These are phyloP conservation scores for Volucella zonaria DNA, from an alignment of 2,888 invertebrate genomes.

Conservation along the genomic window DNA sequence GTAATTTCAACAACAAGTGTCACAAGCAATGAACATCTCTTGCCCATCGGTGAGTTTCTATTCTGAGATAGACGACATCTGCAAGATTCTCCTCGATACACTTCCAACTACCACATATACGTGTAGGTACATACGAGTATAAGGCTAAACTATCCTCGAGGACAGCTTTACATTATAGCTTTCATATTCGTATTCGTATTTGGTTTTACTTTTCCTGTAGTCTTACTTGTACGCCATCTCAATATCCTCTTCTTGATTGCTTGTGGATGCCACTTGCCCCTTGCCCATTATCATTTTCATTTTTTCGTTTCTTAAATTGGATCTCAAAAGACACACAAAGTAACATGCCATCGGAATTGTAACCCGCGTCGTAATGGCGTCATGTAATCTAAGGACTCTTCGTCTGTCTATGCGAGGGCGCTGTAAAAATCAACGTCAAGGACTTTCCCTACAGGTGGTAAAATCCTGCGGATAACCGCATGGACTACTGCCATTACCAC, in stretches of 20 bases:
- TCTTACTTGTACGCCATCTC: neutral
- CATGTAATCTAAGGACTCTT: constrained; percentile 40
- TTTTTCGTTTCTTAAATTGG: constrained; percentile 6
- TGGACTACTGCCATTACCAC: constrained; percentile 1
- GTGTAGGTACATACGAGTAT: too few species aligned
- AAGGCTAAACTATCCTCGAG: constrained; percentile 3
- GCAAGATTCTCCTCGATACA: neutral
- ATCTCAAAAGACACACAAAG: neutral
- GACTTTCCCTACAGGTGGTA: constrained; percentile 33
- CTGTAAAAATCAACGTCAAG: too few species aligned
- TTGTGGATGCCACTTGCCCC: too few species aligned
- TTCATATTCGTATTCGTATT: neutral
- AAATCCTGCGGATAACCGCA: constrained; percentile 23
- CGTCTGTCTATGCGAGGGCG: neutral
- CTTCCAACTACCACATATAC: neutral
- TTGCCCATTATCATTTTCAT: constrained; percentile 7
- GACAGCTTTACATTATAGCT: constrained; percentile 31
- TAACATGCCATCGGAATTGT: constrained; percentile 20
- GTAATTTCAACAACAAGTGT: constrained; percentile 47
- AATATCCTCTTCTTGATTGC: constrained; percentile 1
- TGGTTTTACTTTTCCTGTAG: too few species aligned
- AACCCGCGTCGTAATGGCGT: constrained; percentile 16
- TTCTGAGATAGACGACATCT: constrained; percentile 20
- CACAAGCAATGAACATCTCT: constrained; percentile 43
- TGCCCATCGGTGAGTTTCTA: constrained; percentile 8